phyloP scores from a whole-genome alignment of 2,113 vertebrate genomes.

The Nannospalax galili region DNA sequence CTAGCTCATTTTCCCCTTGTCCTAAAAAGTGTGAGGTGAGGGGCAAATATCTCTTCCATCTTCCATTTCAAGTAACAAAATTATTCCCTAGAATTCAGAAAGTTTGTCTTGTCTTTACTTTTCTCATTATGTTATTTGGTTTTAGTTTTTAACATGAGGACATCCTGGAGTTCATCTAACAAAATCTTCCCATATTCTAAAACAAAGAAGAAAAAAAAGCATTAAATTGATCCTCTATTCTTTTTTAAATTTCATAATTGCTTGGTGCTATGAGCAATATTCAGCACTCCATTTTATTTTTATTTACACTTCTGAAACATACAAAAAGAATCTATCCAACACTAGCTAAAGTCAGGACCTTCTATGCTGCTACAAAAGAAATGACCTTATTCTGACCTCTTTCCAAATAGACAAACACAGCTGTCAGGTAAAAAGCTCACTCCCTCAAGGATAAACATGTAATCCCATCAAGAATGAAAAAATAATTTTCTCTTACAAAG shows the following conservation, averaged over 20 bases:
- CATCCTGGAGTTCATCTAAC: not conserved
- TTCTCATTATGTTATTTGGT: not conserved
- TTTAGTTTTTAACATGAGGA: not conserved
- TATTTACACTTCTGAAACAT: not conserved
- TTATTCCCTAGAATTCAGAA: not conserved
- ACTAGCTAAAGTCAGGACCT: not conserved
- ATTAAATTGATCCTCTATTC: not conserved
- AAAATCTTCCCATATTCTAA: not conserved
- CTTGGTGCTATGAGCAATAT: not conserved
- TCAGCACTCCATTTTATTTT: not conserved
- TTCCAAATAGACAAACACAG: not conserved
- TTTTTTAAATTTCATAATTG: not conserved
- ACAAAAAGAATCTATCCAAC: not conserved
- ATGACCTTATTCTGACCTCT: not conserved
- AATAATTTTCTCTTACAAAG: not conserved
- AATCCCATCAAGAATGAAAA: not conserved
- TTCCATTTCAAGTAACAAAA: not conserved
- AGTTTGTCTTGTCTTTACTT: not conserved
- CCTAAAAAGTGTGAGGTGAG: too few species aligned
- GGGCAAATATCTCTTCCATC: not conserved
- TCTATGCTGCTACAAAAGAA: not conserved
- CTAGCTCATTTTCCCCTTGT: not conserved
- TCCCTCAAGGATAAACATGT: not conserved
- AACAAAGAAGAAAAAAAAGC: not conserved
- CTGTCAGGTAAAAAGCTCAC: not conserved